phyloP scores from a whole-genome alignment of 2,113 vertebrate species.

The Vulpes lagopus region DNA sequence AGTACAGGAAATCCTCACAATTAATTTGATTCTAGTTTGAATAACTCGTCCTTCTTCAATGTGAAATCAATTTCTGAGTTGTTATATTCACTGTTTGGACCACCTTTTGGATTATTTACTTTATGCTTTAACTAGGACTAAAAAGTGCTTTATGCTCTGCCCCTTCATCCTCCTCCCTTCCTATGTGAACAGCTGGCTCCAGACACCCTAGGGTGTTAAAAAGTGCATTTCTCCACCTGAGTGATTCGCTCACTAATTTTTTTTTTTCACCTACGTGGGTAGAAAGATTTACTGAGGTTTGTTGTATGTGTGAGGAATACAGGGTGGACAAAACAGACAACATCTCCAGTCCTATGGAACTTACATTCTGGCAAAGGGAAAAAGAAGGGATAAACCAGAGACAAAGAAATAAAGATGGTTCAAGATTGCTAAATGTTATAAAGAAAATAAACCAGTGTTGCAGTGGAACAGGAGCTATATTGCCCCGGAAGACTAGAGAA shows the following conservation, averaged over 20 bases:
- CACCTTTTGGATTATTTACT: background rate
- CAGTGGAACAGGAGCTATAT: background rate
- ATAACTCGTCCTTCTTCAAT: background rate
- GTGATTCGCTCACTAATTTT: background rate
- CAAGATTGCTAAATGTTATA: background rate
- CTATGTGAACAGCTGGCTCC: background rate
- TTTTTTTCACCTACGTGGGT: background rate
- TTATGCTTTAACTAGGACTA: background rate
- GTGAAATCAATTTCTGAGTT: background rate
- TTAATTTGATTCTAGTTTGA: conserved; percentile 12
- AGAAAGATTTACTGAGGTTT: background rate
- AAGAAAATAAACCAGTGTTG: background rate
- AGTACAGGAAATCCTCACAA: conserved; percentile 14
- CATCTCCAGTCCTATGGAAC: background rate
- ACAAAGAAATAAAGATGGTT: background rate
- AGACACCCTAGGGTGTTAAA: background rate
- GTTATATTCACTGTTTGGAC: background rate
- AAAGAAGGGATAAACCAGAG: background rate
- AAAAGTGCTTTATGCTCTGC: background rate
- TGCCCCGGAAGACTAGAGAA: background rate
- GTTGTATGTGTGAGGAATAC: background rate
- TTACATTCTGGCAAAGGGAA: conserved; percentile 1
- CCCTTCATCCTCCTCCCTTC: background rate
- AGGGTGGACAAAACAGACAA: background rate
- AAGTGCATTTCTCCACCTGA: conserved; percentile 20